Evolutionary conservation across 2,888 invertebrate species (phyloP), one percentile per base, ranked within the genome.

Genomic region (Arrhopalites spinosus): DNA sequence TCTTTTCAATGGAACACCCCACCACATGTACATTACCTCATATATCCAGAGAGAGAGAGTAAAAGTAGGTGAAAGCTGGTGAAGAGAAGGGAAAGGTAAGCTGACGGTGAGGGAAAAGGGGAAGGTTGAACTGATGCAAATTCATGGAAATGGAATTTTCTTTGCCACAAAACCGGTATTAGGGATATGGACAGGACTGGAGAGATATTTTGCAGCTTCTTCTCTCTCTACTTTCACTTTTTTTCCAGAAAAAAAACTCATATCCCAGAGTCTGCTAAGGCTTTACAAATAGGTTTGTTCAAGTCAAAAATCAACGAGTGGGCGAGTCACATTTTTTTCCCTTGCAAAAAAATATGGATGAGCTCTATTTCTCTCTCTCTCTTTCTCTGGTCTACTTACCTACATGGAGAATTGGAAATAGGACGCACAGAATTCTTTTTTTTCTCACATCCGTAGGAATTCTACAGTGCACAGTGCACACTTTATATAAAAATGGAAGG

Each of bases 131-230:
- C 71, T 30, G 43, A 71, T 71, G 71, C 61, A 71, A 61, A 59
- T 61, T 71, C 61, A 36, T 61, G 71, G 61, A 71, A 71, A 71
- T 70, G 56, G 70, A 70, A 50, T 70, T 59, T 53, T 56, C 56
- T 67, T n/a, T 69, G 13, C 68, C 67, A 50, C 67, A 36, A 67
- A 45, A 67, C 36, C 67, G 67, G 67, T n/a, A 67, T 67, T 67
- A 67, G 67, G 45, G 67, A 67, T 43, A 36, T 36, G 64, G 64
- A 64, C 43, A 23, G 61, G 61, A 61, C 61, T 61, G 8, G 29
- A 61, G 67, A 67, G 43, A 67, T 67, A 67, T 67, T 67, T 43
- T 67, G 67, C 67, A 67, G 67, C 45, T 67, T 67, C 67, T 29
- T 15, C 61, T 25, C 15, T 29, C 50, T 50, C n/a, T 15, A 5